phyloP scores from a whole-genome alignment of 2,888 invertebrate species.

The Salticus scenicus region DNA sequence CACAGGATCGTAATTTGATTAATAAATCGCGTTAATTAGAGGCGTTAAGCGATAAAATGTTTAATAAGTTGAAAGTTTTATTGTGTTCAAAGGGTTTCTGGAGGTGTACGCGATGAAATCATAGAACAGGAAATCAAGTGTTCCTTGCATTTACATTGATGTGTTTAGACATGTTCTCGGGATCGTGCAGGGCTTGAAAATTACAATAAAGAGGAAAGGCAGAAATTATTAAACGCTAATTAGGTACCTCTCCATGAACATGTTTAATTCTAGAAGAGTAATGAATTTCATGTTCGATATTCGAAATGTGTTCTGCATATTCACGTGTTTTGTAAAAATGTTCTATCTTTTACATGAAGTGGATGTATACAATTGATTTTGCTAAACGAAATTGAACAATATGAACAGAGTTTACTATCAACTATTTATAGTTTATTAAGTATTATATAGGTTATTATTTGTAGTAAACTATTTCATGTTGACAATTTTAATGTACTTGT shows the following conservation, averaged over 20 bases:
- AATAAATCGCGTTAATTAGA: slow-evolving; percentile 63
- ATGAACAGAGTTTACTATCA: too few species aligned
- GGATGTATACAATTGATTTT: too few species aligned
- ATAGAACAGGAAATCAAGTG: neutral
- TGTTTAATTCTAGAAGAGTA: too few species aligned
- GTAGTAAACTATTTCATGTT: too few species aligned
- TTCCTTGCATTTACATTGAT: neutral
- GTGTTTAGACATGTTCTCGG: neutral
- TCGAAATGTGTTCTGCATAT: too few species aligned
- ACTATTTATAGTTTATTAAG: too few species aligned
- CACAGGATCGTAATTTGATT: slow-evolving; percentile 53
- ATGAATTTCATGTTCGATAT: too few species aligned
- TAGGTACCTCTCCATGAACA: neutral
- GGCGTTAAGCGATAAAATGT: neutral
- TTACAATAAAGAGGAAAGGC: neutral
- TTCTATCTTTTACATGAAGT: too few species aligned
- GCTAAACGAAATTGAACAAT: too few species aligned
- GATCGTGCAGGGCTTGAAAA: neutral
- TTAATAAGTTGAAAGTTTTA: slow-evolving; percentile 46
- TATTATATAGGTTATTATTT: too few species aligned
- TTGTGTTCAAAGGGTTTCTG: slow-evolving; percentile 27
- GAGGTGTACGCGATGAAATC: neutral
- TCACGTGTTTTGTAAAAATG: too few species aligned
- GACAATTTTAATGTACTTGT: too few species aligned
- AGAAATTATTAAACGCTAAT: neutral